Base-by-base conservation (phyloP, 2,113 vertebrate species). In the Brachypteracias leptosomus region DNA sequence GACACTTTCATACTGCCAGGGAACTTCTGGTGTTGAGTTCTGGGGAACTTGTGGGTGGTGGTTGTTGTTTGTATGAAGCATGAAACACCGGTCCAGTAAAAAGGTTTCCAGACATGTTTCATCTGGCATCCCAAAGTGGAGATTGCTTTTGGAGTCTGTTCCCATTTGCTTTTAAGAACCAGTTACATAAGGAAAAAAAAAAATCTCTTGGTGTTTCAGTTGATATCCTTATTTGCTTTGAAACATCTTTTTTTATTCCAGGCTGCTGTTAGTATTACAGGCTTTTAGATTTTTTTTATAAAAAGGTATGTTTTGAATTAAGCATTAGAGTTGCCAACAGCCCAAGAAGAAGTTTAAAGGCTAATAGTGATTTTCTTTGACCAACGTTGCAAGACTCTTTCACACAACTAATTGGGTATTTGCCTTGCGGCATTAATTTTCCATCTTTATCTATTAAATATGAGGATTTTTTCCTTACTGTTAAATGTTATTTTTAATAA, bases 201-300 rank as follows among this genome's bases (percentile, higher is more conserved):
- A 29, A 11, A 3, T 7, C 0, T 4, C 38, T 29, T 46, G 2
- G 3, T 71, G 25, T 67, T 91, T 67, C 11, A 1, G 0, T 57
- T 76, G 73, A 46, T 58, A 10, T 4, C 29, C 31, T 46, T 36
- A 16, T 46, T 70, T 52, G 16, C 63, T 84, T 84, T 71, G 51
- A 75, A 88, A 54, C 17, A 9, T 28, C 29, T 68, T 83, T 38
- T 6, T 25, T 85, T 82, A 63, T 85, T 85, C 14, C 17, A 70
- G 46, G 20, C 13, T 86, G 2, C 13, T 59, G 25, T 9, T 74
- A 49, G 28, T 78, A 71, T 9, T 82, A 8, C 16, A 14, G n/a
- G 10, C 14, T 28, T 28, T 49, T 29, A 29, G 3, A 10, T 38
- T 38, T n/a, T 24, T 26, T 47, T 79, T 46, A 24, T 26, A 33